Evolutionary conservation across 2,797 vertebrate genomes (phyloP), one percentile per base, ranked within the genome.

Genomic region (Gephyroberyx darwinii): DNA sequence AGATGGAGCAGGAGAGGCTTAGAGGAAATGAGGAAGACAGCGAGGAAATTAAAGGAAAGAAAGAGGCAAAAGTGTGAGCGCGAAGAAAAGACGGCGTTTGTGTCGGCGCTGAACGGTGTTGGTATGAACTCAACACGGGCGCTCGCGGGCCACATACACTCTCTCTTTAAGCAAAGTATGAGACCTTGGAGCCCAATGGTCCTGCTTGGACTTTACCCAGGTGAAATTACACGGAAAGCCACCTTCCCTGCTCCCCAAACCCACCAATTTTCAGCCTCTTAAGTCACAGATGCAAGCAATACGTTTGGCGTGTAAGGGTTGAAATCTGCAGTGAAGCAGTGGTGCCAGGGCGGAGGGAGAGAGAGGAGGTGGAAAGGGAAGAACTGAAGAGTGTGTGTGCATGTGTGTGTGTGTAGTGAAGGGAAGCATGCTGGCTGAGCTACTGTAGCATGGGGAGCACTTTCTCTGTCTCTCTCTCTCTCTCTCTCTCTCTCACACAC

Each of bases 241-340:
- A 76, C 71, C 78, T 70, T 78, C 74, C 56, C 66, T 62, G 51
- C 67, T 80, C 54, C 69, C 69, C 68, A 57, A 77, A 33, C 75
- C 76, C 65, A 80, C 73, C 69, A 66, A 84, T 79, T 79, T 84
- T 74, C 59, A 80, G 77, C 73, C 75, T 84, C 77, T 83, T 82
- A 85, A 89, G 78, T 88, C 83, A 80, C 82, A 86, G 74, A 86
- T 80, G 74, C 78, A 85, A 74, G 83, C 73, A 77, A 78, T 83
- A 83, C 71, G 76, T 82, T 72, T 87, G 85, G 80, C 80, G 58
- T 68, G 71, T 22, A 69, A 76, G 62, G 63, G 69, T 78, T 66
- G 78, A 66, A 88, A 87, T 87, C 84, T 86, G 84, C 78, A 80
- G 80, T 71, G 71, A 68, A 78, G 80, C 81, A 79, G 82, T 41